These are phyloP conservation scores for Rousettus madagascariensis DNA, from an alignment of 2,797 vertebrate genomes.

Conservation along the genomic window DNA sequence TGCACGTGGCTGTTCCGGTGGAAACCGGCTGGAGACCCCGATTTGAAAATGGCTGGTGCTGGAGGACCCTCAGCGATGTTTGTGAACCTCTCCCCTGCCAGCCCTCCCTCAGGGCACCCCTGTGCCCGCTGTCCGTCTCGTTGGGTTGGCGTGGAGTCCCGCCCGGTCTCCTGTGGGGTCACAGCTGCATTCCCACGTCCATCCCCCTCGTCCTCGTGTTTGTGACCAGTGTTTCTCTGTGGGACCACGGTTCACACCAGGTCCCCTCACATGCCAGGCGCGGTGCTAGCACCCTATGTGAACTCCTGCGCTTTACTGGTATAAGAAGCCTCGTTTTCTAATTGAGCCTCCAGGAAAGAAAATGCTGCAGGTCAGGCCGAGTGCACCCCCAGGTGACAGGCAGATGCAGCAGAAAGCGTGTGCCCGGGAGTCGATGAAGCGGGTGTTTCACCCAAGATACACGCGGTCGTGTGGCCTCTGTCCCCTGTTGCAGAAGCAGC, in stretches of 20 bases:
- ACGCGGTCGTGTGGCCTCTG: accelerated
- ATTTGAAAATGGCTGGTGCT: not conserved
- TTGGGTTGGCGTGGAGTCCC: not conserved
- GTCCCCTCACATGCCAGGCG: not conserved
- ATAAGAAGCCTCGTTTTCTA: not conserved
- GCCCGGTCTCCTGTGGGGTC: accelerated
- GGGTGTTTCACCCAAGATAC: not conserved
- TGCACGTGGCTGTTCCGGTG: not conserved
- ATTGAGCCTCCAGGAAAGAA: not conserved
- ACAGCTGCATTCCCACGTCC: not conserved
- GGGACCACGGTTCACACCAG: not conserved
- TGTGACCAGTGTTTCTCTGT: accelerated
- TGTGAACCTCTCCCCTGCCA: not conserved
- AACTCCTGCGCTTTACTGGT: not conserved
- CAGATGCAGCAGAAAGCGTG: not conserved
- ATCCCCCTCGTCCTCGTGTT: not conserved
- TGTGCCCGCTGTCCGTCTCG: not conserved
- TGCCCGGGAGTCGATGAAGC: not conserved
- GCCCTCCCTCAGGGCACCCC: not conserved
- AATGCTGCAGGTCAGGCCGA: not conserved
- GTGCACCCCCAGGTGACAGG: not conserved
- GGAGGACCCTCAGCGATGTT: not conserved
- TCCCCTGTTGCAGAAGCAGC: not conserved
- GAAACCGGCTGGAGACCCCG: not conserved
- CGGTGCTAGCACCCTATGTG: not conserved